Base-by-base conservation (phyloP, 2,113 vertebrate species). In the Paramisgurnus dabryanus region DNA sequence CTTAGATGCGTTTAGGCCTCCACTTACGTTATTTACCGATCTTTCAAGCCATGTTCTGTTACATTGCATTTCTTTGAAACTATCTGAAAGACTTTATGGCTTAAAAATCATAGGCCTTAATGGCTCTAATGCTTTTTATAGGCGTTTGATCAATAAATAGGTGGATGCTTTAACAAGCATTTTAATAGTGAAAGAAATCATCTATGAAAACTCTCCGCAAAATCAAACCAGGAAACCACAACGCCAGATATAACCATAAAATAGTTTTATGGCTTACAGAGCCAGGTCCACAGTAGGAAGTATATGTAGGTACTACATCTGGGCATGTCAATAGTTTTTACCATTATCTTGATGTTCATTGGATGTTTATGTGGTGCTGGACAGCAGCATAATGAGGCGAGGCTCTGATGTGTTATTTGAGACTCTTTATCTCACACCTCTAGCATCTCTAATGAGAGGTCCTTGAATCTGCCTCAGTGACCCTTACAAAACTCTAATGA, bases 371-470 rank as follows among this genome's bases (percentile, higher is more conserved):
- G 39, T 60, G 12, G 18, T 64, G 0, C 15, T 64, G 70, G 72
- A 43, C 53, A 65, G 18, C 43, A 18, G 17, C 5, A 81, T 77
- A 81, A 78, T 64, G 74, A 77, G 61, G n/a, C 11, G 40, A 15
- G 34, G 41, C 27, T 61, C 49, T 43, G 49, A 80, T 70, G 78
- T 40, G 61, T 12, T 18, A 11, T 66, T 43, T 82, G 53, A 57
- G 22, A 6, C 58, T 74, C 63, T 22, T 68, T 0, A 3, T 61
- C 57, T 45, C 40, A 72, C 50, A 73, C 68, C 75, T 78, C 63
- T 47, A 78, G 74, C 47, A 58, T 82, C 60, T 50, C 40, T 71
- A 78, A 82, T 78, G 68, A 78, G 58, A 74, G 43, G 39, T 76
- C 60, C 68, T 40, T 65, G 47, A 74, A 73, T 49, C 55, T 34